Conservation (phyloP, 1,140 invertebrate genomes). For the Phthorimaea operculella region DNA sequence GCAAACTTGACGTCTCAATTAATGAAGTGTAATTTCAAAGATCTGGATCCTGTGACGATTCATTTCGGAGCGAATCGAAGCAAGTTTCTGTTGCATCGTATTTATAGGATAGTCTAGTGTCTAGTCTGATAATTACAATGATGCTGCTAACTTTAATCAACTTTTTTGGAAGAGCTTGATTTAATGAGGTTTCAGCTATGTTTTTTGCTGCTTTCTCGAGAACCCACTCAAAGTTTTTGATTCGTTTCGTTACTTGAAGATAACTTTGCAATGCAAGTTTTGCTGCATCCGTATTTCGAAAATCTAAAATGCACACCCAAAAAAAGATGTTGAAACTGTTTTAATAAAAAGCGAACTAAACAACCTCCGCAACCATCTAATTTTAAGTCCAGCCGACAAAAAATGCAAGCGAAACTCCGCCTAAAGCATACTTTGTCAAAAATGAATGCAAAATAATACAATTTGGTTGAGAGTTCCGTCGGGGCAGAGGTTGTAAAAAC, state of each 20-base stretch:
- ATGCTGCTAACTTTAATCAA: not conserved
- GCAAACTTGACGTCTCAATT: constrained; percentile 59
- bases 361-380: not conserved
- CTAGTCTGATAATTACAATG: not conserved
- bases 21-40: constrained; percentile 57
- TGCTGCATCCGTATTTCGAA: not conserved
- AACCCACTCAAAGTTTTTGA: no score
- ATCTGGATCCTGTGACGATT: constrained; percentile 49
- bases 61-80: constrained; percentile 38
- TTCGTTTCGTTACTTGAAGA: no score
- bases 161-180: not conserved
- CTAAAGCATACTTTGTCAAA: constrained; percentile 48
- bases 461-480: constrained; percentile 48
- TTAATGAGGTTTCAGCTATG: no score
- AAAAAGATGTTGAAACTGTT: constrained; percentile 1
- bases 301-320: not conserved
- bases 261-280: no score
- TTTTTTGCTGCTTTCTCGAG: no score
- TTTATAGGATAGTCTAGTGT: not conserved
- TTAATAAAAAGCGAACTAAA: not conserved
- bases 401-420: constrained; percentile 13
- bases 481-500: constrained; percentile 42
- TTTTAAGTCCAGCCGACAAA: constrained; percentile 6
- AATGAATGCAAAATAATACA: constrained; percentile 65
- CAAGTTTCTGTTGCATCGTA: constrained; percentile 9